A percentile compares a stretch with the other conserved stretches of the same genome.
Conservation (phyloP, 2,113 vertebrate genomes). For the Pao palembangensis region DNA sequence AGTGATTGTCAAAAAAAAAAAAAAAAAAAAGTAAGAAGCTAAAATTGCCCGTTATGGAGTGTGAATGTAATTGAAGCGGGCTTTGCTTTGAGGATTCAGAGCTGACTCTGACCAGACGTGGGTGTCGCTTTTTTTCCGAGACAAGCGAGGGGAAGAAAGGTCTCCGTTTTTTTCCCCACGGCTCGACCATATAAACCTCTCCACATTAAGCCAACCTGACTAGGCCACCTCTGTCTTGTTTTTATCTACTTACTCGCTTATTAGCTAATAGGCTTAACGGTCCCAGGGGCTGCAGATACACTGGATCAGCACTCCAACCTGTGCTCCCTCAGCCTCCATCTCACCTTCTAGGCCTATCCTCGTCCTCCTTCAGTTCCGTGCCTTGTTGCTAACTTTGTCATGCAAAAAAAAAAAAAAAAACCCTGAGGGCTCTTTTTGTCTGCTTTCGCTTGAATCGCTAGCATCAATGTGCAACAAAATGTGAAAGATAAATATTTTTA, state of each 20-base stretch:
- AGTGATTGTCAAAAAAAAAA: not conserved
- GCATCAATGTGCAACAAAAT: not conserved
- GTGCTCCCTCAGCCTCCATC: slow-evolving; percentile 33
- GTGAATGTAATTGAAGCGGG: slow-evolving; percentile 35
- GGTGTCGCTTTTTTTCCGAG: slow-evolving; percentile 27
- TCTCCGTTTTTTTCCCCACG: slow-evolving; percentile 25
- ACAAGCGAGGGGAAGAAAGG: slow-evolving; percentile 18
- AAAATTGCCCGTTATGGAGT: slow-evolving; percentile 27
- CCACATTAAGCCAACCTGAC: slow-evolving; percentile 60
- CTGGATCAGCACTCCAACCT: slow-evolving; percentile 53
- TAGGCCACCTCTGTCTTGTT: slow-evolving; percentile 62
- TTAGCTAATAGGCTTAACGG: slow-evolving; percentile 66
- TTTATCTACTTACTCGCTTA: slow-evolving; percentile 58
- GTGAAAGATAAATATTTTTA: not conserved
- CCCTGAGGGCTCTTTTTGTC: not conserved
- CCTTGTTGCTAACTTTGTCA: slow-evolving; percentile 23
- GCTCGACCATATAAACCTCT: slow-evolving; percentile 50
- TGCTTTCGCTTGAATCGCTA: not conserved
- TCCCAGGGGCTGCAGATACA: slow-evolving; percentile 42
- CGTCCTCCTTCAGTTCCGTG: not conserved
- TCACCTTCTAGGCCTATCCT: slow-evolving; percentile 14
- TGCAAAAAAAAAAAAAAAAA: not conserved
- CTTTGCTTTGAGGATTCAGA: not conserved
- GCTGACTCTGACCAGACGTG: not conserved
- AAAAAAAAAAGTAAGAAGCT: not conserved